Evolutionary conservation across 2,113 vertebrate genomes (phyloP).

Genomic region (Peromyscus maniculatus): DNA sequence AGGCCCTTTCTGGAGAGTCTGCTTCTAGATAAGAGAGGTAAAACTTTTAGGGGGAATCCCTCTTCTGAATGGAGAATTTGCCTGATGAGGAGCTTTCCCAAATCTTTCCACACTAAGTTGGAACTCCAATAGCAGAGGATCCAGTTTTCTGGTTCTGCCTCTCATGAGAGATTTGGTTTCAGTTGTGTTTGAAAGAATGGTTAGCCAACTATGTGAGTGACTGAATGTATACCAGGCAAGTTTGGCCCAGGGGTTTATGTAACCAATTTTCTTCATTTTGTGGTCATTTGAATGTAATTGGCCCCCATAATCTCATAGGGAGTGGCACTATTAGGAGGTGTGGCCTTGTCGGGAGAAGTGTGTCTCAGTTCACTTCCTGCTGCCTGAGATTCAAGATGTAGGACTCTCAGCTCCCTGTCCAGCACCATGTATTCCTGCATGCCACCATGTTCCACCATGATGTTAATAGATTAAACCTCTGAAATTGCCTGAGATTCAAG

Average conservation of each 20-base stretch:
- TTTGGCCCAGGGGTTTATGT: not conserved
- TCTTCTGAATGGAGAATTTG: not conserved
- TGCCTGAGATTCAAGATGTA: too few relatives aligned
- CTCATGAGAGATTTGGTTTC: not conserved
- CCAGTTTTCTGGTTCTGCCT: not conserved
- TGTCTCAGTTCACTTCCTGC: too few relatives aligned
- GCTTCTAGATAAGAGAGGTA: not conserved
- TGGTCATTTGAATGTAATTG: too few relatives aligned
- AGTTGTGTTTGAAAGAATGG: not conserved
- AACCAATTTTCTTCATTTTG: not conserved
- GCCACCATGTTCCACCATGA: too few relatives aligned
- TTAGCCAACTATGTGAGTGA: not conserved
- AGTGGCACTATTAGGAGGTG: too few relatives aligned
- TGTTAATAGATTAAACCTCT: too few relatives aligned
- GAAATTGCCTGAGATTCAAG: too few relatives aligned
- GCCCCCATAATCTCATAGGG: too few relatives aligned
- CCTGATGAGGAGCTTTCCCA: not conserved
- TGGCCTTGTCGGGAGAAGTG: too few relatives aligned
- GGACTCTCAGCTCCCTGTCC: too few relatives aligned
- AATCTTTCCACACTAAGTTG: not conserved
- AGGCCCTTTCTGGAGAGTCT: not conserved
- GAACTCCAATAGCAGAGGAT: not conserved
- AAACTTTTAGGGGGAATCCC: not conserved
- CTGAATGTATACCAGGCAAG: not conserved
- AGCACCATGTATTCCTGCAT: too few relatives aligned